Evolutionary conservation across 2,797 vertebrate species (phyloP).

Genomic region (Notolepis coatsorum): DNA sequence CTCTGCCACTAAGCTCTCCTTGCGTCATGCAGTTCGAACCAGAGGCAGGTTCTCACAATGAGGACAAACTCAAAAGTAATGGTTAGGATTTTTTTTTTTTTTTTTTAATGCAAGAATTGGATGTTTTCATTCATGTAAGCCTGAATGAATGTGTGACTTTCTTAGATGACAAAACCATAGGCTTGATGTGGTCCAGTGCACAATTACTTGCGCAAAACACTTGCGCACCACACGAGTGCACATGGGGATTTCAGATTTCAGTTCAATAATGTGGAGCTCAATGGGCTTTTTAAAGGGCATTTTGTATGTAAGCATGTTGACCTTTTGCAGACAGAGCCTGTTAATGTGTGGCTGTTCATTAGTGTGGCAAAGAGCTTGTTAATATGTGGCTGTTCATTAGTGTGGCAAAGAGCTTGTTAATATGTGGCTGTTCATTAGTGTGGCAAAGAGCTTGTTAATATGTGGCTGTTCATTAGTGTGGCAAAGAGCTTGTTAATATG

Average conservation of each 20-base stretch:
- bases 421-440: neutral
- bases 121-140: neutral
- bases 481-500: too few relatives aligned
- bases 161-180: neutral
- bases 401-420: too few relatives aligned
- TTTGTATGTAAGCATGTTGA: constrained; percentile 8
- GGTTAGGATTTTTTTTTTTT: neutral
- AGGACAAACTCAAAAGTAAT: neutral
- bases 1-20: neutral
- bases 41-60: neutral
- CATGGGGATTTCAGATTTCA: neutral
- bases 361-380: neutral
- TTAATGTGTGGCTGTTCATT: neutral
- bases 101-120: neutral
- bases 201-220: neutral
- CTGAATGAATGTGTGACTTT: neutral
- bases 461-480: neutral
- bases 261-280: constrained; percentile 15
- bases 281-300: neutral
- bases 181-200: neutral
- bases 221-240: neutral
- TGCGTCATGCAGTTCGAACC: neutral
- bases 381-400: neutral
- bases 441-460: too few relatives aligned
- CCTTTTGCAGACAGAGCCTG: neutral